Conservation (phyloP, 2,113 vertebrate species). For the Hepsetus odoe region DNA sequence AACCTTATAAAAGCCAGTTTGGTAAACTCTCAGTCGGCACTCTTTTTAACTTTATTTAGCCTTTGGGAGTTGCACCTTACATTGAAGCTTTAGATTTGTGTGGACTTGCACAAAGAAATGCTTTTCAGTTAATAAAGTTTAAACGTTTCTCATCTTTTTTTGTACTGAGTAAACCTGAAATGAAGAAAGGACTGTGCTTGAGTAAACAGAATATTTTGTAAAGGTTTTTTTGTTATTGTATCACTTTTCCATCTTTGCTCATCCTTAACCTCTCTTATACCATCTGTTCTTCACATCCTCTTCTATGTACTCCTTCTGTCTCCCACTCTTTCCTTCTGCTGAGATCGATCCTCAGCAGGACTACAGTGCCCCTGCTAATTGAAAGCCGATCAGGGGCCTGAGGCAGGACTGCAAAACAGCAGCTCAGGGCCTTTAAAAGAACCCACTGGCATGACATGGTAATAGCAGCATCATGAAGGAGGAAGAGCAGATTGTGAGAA, state of each 20-base stretch:
- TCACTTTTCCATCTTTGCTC: constrained; percentile 30
- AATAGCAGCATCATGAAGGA: constrained; percentile 63
- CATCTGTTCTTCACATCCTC: not conserved
- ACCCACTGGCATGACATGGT: constrained; percentile 68
- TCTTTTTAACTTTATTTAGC: not conserved
- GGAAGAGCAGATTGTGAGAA: not conserved
- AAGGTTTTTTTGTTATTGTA: not conserved
- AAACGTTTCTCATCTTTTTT: not conserved
- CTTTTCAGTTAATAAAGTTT: too few species aligned
- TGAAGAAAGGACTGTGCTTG: not conserved
- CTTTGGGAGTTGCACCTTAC: not conserved
- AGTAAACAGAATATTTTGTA: too few species aligned
- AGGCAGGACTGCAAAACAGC: constrained; percentile 74
- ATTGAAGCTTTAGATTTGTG: constrained; percentile 7
- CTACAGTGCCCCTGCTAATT: constrained; percentile 79
- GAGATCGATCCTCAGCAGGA: constrained; percentile 74
- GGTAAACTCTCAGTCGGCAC: not conserved
- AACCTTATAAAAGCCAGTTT: not conserved
- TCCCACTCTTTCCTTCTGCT: constrained; percentile 58
- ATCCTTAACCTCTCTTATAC: not conserved
- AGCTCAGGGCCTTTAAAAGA: constrained; percentile 72
- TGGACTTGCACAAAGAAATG: not conserved
- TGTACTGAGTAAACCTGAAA: not conserved
- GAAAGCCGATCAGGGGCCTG: constrained; percentile 77
- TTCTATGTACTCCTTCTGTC: constrained; percentile 21